A percentile compares a stretch with the other conserved stretches of the same genome.
Conservation (phyloP, 2,113 vertebrate species). For the Petrocephalus microphthalmus region DNA sequence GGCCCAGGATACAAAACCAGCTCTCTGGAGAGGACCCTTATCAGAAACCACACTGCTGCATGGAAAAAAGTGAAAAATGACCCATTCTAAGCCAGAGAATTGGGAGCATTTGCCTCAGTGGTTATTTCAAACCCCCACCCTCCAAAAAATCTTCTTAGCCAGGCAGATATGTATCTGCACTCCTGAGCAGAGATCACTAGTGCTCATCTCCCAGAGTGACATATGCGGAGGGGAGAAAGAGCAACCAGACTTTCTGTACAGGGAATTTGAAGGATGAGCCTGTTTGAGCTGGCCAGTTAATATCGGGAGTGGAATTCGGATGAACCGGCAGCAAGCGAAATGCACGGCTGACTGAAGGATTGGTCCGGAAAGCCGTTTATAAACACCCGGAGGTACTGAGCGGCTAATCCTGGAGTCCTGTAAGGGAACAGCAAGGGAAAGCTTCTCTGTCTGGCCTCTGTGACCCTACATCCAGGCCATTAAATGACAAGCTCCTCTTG, state of each 20-base stretch:
- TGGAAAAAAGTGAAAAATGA: not conserved
- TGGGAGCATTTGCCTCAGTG: not conserved
- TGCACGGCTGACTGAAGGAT: not conserved
- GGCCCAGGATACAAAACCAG: not conserved
- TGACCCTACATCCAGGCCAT: not conserved
- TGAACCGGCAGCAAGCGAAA: not conserved
- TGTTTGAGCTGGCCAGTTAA: conserved; percentile 1
- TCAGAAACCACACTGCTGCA: not conserved
- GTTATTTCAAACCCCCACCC: not conserved
- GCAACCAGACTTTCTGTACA: not conserved
- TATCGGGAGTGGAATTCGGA: conserved; percentile 12
- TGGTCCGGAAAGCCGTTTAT: not conserved
- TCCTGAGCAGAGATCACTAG: not conserved
- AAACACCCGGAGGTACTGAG: not conserved
- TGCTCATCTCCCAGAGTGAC: not conserved
- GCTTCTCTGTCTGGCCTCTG: not conserved
- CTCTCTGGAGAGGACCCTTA: not conserved
- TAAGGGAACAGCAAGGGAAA: not conserved
- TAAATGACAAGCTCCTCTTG: conserved; percentile 2
- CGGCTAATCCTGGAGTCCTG: not conserved
- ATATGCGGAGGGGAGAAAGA: not conserved
- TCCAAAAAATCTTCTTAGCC: not conserved
- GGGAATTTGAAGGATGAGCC: not conserved
- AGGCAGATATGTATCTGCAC: not conserved
- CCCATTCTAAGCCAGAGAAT: not conserved